phyloP scores from a whole-genome alignment of 2,113 vertebrate species.

The Symphodus melops region DNA sequence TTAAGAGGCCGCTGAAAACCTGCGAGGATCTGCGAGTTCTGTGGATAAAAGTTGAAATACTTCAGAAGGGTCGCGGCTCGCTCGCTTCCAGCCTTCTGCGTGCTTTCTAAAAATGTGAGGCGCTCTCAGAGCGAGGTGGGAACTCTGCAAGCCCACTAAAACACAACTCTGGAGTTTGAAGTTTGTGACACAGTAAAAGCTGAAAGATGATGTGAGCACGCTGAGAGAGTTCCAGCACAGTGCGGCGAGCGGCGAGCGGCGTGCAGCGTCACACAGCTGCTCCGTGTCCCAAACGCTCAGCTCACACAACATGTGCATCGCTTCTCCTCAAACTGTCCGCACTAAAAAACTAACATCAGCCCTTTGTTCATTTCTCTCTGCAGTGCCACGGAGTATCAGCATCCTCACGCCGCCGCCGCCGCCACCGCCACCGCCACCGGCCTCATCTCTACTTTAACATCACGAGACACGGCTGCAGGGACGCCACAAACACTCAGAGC shows the following conservation, averaged over 20 bases:
- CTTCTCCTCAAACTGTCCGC: conserved; percentile 19
- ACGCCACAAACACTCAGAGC: conserved; percentile 43
- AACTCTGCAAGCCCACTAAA: no score
- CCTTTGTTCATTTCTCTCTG: conserved; percentile 57
- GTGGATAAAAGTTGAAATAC: conserved; percentile 54
- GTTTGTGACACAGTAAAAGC: no score
- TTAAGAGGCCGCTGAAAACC: conserved; percentile 33
- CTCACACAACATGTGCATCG: conserved; percentile 40
- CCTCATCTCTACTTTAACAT: conserved; percentile 77
- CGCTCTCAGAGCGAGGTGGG: neutral
- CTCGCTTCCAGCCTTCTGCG: conserved; percentile 29
- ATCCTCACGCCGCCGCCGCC: conserved; percentile 59
- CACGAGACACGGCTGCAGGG: conserved; percentile 36
- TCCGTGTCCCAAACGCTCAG: conserved; percentile 46
- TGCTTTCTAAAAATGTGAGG: conserved; percentile 51
- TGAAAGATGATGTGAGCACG: neutral
- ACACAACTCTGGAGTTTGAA: no score
- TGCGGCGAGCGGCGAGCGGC: neutral
- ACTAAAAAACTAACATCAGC: conserved; percentile 35
- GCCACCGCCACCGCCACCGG: conserved; percentile 63
- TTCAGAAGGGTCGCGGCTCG: conserved; percentile 40
- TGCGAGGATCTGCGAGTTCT: conserved; percentile 28
- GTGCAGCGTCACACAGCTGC: conserved; percentile 49
- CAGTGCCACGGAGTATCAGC: conserved; percentile 70
- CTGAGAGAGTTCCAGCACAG: no score